These are phyloP conservation scores for Mustela lutreola DNA, from an alignment of 2,113 vertebrate genomes.

Conservation along the genomic window DNA sequence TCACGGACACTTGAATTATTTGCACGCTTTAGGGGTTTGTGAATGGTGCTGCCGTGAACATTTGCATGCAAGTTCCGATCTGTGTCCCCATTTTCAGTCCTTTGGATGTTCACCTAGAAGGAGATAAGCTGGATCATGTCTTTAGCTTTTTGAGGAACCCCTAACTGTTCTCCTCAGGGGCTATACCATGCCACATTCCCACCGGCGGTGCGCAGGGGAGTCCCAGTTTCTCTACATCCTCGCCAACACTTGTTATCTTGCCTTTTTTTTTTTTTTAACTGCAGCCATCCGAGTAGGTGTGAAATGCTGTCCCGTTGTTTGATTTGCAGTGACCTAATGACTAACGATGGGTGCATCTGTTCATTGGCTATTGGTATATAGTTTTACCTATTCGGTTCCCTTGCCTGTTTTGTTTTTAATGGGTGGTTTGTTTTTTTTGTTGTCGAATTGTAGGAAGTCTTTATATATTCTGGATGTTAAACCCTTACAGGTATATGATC, in stretches of 20 bases:
- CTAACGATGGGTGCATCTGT: neutral
- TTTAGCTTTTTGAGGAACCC: neutral
- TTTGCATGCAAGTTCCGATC: fast-evolving
- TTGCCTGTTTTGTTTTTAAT: neutral
- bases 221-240: neutral
- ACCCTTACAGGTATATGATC: neutral
- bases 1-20: no score
- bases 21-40: neutral
- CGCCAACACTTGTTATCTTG: fast-evolving
- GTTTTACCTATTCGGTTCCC: neutral
- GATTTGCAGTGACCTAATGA: neutral
- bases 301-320: fast-evolving
- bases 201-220: fast-evolving
- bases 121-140: neutral
- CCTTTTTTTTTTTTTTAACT: neutral
- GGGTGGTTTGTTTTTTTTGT: neutral
- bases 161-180: neutral
- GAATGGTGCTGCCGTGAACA: neutral
- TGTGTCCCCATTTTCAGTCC: neutral
- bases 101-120: neutral
- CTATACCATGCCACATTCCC: neutral
- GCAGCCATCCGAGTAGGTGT: neutral
- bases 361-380: no score
- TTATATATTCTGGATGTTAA: neutral
- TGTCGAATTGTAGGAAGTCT: neutral